These are phyloP conservation scores for Eilema depressum DNA, from an alignment of 2,888 invertebrate species.

Conservation along the genomic window DNA sequence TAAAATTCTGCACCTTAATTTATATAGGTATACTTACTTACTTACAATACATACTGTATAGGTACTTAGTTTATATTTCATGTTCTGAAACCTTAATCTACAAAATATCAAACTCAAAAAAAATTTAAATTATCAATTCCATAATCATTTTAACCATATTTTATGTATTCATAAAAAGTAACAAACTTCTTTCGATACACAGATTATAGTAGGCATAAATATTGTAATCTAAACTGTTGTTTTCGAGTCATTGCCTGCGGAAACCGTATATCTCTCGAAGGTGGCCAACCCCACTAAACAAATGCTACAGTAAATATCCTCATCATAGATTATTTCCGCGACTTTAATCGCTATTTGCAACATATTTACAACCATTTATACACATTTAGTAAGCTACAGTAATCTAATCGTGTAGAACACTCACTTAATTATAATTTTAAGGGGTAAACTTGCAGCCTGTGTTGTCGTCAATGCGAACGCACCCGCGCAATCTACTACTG, in stretches of 20 bases:
- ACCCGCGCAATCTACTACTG: constrained; percentile 65
- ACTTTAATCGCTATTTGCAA: constrained; percentile 49
- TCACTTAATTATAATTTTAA: constrained; percentile 53
- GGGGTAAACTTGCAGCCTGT: constrained; percentile 51
- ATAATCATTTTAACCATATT: background rate
- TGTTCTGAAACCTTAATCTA: background rate
- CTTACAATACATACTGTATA: background rate
- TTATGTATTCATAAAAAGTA: background rate
- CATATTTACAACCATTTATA: constrained; percentile 30
- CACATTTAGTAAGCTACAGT: constrained; percentile 7
- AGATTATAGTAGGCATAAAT: constrained; percentile 20
- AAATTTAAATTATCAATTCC: background rate
- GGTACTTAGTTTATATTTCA: too few species aligned
- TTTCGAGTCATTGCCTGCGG: constrained; percentile 59
- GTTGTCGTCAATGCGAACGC: constrained; percentile 61
- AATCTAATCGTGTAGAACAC: constrained; percentile 28
- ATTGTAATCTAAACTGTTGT: constrained; percentile 48
- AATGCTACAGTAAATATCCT: constrained; percentile 64
- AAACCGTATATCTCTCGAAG: constrained; percentile 61
- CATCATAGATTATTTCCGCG: constrained; percentile 58
- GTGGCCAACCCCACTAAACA: constrained; percentile 58
- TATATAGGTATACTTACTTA: background rate
- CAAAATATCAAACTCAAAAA: background rate
- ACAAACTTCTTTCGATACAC: constrained; percentile 12
- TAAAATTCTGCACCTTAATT: background rate